Evolutionary conservation across 2,797 vertebrate species (phyloP).

Genomic region (Anguilla obscura): DNA sequence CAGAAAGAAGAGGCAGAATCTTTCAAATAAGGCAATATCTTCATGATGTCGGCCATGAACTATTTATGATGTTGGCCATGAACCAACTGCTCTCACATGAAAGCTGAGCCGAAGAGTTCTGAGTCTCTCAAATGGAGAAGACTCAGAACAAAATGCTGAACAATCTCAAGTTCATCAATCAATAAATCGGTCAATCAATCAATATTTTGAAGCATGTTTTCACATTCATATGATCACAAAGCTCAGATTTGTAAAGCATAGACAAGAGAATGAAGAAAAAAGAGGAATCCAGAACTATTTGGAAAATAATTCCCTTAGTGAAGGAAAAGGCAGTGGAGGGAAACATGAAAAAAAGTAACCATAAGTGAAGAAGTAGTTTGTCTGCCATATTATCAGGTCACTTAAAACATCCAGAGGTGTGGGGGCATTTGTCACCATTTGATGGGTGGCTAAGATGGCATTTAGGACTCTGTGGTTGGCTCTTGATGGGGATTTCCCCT

Average conservation of each 20-base stretch:
- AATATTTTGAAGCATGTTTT: background rate
- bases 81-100: slow-evolving; percentile 53
- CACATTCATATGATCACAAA: background rate
- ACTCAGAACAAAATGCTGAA: background rate
- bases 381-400: background rate
- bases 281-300: background rate
- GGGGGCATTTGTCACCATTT: background rate
- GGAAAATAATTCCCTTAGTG: background rate
- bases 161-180: background rate
- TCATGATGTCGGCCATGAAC: slow-evolving; percentile 65
- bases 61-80: slow-evolving; percentile 56
- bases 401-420: background rate
- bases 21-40: slow-evolving; percentile 57
- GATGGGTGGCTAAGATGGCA: background rate
- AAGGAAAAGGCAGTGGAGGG: background rate
- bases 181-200: background rate
- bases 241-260: background rate
- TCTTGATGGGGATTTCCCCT: background rate
- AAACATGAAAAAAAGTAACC: background rate
- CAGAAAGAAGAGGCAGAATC: background rate
- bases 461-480: background rate
- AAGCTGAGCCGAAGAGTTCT: background rate
- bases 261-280: background rate
- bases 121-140: background rate
- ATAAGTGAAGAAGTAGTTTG: background rate